These are phyloP conservation scores for Ophonus ardosiacus DNA, from an alignment of 2,888 invertebrate genomes.

Conservation along the genomic window DNA sequence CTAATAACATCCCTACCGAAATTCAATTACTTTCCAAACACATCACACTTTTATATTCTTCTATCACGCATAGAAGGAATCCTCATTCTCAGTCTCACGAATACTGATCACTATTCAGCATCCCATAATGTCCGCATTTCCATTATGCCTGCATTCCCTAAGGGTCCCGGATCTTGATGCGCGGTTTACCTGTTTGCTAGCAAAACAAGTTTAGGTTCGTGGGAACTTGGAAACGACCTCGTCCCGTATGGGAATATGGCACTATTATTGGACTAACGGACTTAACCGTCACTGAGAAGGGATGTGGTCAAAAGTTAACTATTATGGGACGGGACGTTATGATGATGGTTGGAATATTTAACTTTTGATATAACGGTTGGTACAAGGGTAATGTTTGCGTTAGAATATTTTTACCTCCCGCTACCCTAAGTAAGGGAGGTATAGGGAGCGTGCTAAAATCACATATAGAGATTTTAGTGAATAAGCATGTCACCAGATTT, in stretches of 20 bases:
- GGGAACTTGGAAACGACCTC: background rate
- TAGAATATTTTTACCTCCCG: too few species aligned
- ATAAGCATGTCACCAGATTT: too few species aligned
- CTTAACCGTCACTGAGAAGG: constrained; percentile 3
- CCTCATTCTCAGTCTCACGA: background rate
- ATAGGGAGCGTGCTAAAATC: too few species aligned
- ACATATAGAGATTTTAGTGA: too few species aligned
- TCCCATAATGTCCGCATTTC: background rate
- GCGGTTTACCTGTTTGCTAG: constrained; percentile 18
- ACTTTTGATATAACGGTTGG: background rate
- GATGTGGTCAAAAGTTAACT: background rate
- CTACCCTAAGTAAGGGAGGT: too few species aligned
- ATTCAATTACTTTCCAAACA: background rate
- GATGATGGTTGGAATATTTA: background rate
- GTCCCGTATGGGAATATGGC: constrained; percentile 5
- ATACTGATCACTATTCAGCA: background rate
- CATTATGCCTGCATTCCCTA: background rate
- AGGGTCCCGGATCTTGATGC: constrained; percentile 8
- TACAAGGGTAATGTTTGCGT: background rate
- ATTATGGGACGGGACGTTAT: background rate
- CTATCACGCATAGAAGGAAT: constrained; percentile 1
- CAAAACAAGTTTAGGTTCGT: constrained; percentile 42
- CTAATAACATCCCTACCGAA: constrained; percentile 20
- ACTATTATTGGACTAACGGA: constrained; percentile 25
- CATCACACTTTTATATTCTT: background rate